These are phyloP conservation scores for Sternotherus odoratus DNA, from an alignment of 2,797 vertebrate species.

Conservation along the genomic window DNA sequence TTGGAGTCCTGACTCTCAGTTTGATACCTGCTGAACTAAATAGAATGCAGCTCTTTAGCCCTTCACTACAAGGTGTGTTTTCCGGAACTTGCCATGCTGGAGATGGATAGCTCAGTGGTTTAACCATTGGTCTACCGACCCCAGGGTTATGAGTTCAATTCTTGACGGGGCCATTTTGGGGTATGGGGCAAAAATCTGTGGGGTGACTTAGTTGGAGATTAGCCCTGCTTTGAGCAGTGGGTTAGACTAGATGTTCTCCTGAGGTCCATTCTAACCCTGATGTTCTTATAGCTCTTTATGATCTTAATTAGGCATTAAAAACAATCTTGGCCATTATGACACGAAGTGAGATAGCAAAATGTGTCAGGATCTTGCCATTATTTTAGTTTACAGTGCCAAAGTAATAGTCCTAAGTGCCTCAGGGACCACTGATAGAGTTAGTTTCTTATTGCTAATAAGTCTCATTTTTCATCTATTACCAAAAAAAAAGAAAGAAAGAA, in stretches of 20 bases:
- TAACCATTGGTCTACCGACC: no score
- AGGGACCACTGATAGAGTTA: background rate
- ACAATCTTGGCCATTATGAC: background rate
- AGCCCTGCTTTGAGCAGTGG: no score
- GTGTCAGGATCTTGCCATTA: rapidly evolving
- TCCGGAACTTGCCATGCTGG: background rate
- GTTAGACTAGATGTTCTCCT: no score
- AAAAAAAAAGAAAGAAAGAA: no score
- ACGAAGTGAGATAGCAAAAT: background rate
- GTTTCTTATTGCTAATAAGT: background rate
- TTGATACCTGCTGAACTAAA: background rate
- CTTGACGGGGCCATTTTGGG: no score
- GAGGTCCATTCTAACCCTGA: no score
- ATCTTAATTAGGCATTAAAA: rapidly evolving
- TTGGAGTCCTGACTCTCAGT: no score
- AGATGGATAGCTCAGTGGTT: no score
- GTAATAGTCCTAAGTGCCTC: background rate
- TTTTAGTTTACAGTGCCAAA: background rate
- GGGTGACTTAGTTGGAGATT: no score
- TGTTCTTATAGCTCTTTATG: background rate
- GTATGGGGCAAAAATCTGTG: no score
- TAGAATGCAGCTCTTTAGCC: background rate
- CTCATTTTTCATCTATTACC: background rate
- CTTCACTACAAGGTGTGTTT: background rate
- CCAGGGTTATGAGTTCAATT: no score